Conservation (phyloP, 30 jellyfish, hydroid and myxozoan genomes). For the Hydra vulgaris region DNA sequence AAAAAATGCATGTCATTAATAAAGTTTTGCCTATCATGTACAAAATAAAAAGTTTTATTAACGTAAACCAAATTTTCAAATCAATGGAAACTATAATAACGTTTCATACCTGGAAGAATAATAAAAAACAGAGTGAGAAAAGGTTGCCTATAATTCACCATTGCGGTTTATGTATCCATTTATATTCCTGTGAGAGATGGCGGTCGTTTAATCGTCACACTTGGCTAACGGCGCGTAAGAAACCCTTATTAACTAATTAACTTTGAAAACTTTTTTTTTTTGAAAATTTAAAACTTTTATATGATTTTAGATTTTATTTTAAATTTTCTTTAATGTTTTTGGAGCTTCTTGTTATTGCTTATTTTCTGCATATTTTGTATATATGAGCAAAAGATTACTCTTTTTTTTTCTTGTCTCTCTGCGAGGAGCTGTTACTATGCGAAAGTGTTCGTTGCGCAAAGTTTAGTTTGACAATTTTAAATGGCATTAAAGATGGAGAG, state of each 20-base stretch:
- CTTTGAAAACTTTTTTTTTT: background rate
- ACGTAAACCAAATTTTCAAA: too few relatives aligned
- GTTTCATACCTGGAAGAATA: background rate
- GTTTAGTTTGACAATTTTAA: background rate
- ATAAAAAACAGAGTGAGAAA: background rate
- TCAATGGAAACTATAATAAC: too few relatives aligned
- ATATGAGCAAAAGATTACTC: conserved; percentile 35
- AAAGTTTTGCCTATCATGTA: too few relatives aligned
- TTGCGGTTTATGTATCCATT: background rate
- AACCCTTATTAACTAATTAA: background rate
- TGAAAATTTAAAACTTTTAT: too few relatives aligned
- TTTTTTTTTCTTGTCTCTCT: conserved; percentile 12
- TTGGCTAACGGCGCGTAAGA: background rate
- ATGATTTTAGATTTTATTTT: too few relatives aligned
- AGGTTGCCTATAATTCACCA: background rate
- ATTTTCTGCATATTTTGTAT: conserved; percentile 15
- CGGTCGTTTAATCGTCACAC: background rate
- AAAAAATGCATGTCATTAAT: too few relatives aligned
- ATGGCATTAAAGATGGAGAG: too few relatives aligned
- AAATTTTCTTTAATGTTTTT: too few relatives aligned
- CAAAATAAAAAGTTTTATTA: too few relatives aligned
- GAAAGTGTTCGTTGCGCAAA: background rate
- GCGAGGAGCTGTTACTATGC: background rate
- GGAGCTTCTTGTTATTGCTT: background rate
- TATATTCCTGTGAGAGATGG: background rate